Evolutionary conservation across 92 coral and sea anemone species (phyloP).

Genomic region (Epizoanthus illoricatus): DNA sequence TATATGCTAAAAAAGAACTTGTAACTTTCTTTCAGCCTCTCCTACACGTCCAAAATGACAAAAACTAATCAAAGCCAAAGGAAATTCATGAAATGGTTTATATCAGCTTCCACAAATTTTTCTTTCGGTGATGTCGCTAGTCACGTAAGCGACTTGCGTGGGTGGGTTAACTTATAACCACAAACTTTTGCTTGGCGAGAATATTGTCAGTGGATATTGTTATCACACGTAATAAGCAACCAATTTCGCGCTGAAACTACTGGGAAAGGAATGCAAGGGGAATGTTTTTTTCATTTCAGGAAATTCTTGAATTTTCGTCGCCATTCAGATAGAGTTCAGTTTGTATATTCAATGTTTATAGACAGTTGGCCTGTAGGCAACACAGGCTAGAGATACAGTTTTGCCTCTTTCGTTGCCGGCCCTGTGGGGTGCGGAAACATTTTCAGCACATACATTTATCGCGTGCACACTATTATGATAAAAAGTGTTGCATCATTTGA

Average conservation of each 20-base stretch:
- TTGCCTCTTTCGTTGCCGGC: too few species aligned
- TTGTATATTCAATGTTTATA: not conserved
- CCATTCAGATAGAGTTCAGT: not conserved
- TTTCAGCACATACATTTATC: too few species aligned
- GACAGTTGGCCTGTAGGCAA: too few species aligned
- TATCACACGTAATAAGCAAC: not conserved
- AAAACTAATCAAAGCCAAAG: too few species aligned
- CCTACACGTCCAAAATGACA: too few species aligned
- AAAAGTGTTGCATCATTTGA: not conserved
- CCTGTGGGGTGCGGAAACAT: too few species aligned
- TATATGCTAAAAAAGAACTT: too few species aligned
- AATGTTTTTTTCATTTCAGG: not conserved
- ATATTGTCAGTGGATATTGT: not conserved
- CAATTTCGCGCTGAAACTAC: not conserved
- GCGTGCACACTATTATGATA: too few species aligned
- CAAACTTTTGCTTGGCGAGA: not conserved
- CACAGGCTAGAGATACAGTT: too few species aligned
- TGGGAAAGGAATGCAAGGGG: not conserved
- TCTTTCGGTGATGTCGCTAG: not conserved
- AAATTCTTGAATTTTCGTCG: constrained; percentile 12
- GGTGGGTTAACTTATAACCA: constrained; percentile 18
- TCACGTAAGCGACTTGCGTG: constrained; percentile 23
- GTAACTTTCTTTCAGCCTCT: too few species aligned
- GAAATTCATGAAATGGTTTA: too few species aligned
- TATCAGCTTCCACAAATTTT: not conserved